Percentiles rank a stretch among this genome's conserved stretches.
Conservation (phyloP, 2,888 invertebrate genomes). For the Mongoloraphidia duomilia region DNA sequence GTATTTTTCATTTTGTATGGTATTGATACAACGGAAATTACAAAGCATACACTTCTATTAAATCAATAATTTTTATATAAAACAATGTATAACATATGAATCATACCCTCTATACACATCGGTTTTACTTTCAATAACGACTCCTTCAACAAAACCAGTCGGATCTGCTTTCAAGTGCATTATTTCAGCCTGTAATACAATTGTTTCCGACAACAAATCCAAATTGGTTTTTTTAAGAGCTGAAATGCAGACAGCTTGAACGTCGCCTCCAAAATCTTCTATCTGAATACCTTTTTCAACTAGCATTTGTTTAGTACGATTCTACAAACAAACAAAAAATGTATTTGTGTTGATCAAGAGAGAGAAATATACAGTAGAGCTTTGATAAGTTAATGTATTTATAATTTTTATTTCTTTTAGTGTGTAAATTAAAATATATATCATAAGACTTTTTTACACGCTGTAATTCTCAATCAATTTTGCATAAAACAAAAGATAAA, state of each 20-base stretch:
- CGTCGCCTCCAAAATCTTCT: slow-evolving; percentile 83
- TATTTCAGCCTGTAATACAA: slow-evolving; percentile 70
- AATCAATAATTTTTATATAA: not conserved
- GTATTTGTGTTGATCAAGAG: not conserved
- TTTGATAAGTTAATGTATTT: no score
- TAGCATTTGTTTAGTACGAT: slow-evolving; percentile 58
- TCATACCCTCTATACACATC: slow-evolving; percentile 49
- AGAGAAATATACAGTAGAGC: no score
- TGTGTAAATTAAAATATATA: no score
- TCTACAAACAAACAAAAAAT: slow-evolving; percentile 33
- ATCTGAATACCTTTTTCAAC: slow-evolving; percentile 64
- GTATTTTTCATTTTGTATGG: no score
- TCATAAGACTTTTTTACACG: no score
- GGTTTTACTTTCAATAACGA: slow-evolving; percentile 73
- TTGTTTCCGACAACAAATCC: slow-evolving; percentile 63
- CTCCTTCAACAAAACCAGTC: slow-evolving; percentile 73
- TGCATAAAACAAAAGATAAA: no score
- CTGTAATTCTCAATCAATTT: no score
- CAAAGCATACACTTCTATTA: no score
- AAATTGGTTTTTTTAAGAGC: slow-evolving; percentile 75
- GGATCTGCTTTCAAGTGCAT: slow-evolving; percentile 78
- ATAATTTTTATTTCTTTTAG: not conserved
- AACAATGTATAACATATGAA: not conserved
- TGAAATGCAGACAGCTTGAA: slow-evolving; percentile 82
- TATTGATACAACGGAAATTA: no score